phyloP scores from a whole-genome alignment of 2,113 vertebrate species.

The Peromyscus leucopus region DNA sequence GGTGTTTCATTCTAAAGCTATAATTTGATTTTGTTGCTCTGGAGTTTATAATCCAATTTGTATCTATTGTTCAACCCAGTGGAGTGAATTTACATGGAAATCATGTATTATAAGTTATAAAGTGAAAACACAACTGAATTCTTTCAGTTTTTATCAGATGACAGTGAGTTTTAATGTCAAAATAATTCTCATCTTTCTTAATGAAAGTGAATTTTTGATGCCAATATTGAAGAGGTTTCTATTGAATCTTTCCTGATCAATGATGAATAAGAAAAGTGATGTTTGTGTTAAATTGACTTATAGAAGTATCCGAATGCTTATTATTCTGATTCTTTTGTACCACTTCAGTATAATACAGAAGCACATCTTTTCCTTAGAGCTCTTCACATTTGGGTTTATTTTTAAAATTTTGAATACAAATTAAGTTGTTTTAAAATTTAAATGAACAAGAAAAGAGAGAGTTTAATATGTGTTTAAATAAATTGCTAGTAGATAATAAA shows the following conservation, averaged over 20 bases:
- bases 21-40: constrained; percentile 63
- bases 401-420: constrained; percentile 23
- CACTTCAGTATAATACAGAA: constrained; percentile 29
- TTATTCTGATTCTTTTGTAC: constrained; percentile 23
- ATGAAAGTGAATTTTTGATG: constrained; percentile 44
- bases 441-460: background rate
- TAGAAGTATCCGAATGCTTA: background rate
- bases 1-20: constrained; percentile 65
- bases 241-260: constrained; percentile 5
- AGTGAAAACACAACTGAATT: constrained; percentile 33
- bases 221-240: constrained; percentile 31
- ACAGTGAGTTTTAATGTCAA: constrained; percentile 5
- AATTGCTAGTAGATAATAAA: background rate
- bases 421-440: constrained; percentile 29
- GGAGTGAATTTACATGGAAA: constrained; percentile 57
- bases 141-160: constrained; percentile 40
- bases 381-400: constrained; percentile 20
- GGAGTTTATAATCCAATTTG: constrained; percentile 64
- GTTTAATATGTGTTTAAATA: constrained; percentile 58
- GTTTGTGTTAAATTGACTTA: constrained; percentile 52
- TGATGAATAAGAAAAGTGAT: constrained; percentile 38
- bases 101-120: constrained; percentile 50
- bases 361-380: background rate
- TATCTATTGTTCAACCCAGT: constrained; percentile 50
- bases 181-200: constrained; percentile 45